These are phyloP conservation scores for Hyphantria cunea DNA, from an alignment of 1,140 invertebrate species.

Conservation along the genomic window DNA sequence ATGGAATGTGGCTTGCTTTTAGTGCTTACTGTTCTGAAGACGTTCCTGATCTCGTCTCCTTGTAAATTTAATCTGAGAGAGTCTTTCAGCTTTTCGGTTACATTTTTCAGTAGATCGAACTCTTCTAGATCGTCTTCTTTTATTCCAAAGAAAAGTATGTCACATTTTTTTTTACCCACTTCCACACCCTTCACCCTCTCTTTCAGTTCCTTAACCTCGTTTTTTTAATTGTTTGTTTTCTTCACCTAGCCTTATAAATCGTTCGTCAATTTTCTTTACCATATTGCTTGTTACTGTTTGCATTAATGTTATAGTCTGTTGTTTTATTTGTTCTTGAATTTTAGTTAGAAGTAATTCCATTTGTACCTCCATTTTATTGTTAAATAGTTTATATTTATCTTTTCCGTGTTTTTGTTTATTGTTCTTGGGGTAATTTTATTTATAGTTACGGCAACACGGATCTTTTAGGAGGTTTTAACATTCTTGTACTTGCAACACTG, in stretches of 20 bases:
- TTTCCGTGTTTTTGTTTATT: neutral
- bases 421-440: neutral
- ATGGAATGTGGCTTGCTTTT: neutral
- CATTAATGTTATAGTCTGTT: neutral
- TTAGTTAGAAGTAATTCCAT: neutral
- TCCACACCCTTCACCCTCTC: neutral
- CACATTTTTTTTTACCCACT: neutral
- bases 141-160: neutral
- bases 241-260: neutral
- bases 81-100: neutral
- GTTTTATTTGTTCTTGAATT: neutral
- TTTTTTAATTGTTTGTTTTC: conserved; percentile 1
- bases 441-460: neutral
- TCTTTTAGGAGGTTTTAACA: neutral
- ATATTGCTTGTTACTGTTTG: neutral
- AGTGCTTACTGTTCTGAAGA: neutral
- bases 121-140: neutral
- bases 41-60: neutral
- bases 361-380: neutral
- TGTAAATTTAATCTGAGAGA: neutral
- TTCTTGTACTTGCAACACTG: neutral
- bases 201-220: neutral
- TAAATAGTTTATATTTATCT: neutral
- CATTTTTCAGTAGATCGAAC: neutral
- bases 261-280: neutral